Percentiles rank a stretch among this genome's conserved stretches.
Evolutionary conservation across 1,140 invertebrate species (phyloP).

Genomic region (Aphelenchoides fujianensis): DNA sequence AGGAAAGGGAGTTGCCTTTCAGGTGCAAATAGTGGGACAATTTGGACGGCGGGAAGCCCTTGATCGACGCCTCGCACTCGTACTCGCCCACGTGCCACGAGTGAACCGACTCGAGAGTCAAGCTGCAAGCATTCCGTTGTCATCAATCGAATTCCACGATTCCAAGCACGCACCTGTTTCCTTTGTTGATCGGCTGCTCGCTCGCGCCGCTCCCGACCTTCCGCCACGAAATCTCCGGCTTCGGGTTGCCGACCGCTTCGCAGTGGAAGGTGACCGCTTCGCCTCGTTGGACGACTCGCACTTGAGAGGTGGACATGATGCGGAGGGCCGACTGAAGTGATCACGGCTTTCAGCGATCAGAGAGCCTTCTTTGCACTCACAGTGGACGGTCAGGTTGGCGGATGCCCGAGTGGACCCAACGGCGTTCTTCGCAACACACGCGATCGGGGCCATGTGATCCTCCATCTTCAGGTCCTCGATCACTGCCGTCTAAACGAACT

Average conservation of each 20-base stretch:
- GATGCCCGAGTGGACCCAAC: conserved; percentile 17
- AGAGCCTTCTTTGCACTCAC: conserved; percentile 6
- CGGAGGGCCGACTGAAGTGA: conserved; percentile 45
- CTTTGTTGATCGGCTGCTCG: conserved; percentile 38
- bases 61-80: conserved; percentile 33
- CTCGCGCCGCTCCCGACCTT: conserved; percentile 25
- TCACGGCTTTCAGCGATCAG: background rate
- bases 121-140: conserved; percentile 30
- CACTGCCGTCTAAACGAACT: conserved; percentile 15
- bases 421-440: conserved; percentile 26
- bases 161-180: conserved; percentile 36
- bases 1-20: conserved; percentile 39
- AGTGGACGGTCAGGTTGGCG: conserved; percentile 22
- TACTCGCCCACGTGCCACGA: conserved; percentile 56
- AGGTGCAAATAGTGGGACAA: conserved; percentile 49
- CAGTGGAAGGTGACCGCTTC: conserved; percentile 51
- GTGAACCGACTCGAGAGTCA: conserved; percentile 49
- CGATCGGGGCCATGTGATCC: conserved; percentile 19
- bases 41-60: conserved; percentile 38
- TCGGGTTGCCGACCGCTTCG: conserved; percentile 56
- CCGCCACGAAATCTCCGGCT: conserved; percentile 47
- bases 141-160: background rate
- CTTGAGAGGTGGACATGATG: conserved; percentile 57
- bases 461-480: conserved; percentile 24
- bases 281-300: conserved; percentile 47